Evolutionary conservation across 2,113 vertebrate species (phyloP), one percentile per base, ranked within the genome.

Genomic region (Burhinus bistriatus): DNA sequence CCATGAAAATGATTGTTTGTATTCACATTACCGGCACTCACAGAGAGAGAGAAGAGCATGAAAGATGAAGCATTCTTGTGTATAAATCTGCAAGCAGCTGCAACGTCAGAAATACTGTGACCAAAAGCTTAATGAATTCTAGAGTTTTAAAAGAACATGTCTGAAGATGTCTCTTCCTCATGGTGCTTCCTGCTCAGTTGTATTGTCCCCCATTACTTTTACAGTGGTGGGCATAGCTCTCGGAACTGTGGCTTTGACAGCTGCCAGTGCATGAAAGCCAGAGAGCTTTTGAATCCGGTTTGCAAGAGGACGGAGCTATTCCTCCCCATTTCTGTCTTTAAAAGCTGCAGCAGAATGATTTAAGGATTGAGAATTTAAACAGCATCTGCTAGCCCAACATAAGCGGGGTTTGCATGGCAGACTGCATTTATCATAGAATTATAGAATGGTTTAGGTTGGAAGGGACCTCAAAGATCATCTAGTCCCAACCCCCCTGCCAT

Each of bases 1-100:
- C 96, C 76, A 72, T 90, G 80, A 94, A 94, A 82, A 82, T 71
- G 65, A 70, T 77, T 94, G 69, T 71, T 89, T 88, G 78, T 34
- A 64, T 76, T 96, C 65, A 75, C 49, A 91, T 45, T 55, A 40
- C 38, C 10, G 38, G 68, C 57, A 44, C 71, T 87, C 11, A 3
- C 34, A 73, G 54, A 57, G 64, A 32, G 55, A 62, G 19, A 59
- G 21, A 87, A 75, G 21, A 78, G 55, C 36, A 44, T 25, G 78
- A 91, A 96, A 93, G 42, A 80, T 38, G 71, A 70, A 85, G 25
- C 11, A 57, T 76, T 79, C 21, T 2, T 5, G 32, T 71, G 15
- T 36, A 70, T 38, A 91, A 83, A 73, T 89, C 47, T 89, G 47
- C n/a, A 72, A 73, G 47, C 90, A 91, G 70, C 94, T 96, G 85